Conservation (phyloP, 92 coral and sea anemone species). For the Nematostella vectensis region DNA sequence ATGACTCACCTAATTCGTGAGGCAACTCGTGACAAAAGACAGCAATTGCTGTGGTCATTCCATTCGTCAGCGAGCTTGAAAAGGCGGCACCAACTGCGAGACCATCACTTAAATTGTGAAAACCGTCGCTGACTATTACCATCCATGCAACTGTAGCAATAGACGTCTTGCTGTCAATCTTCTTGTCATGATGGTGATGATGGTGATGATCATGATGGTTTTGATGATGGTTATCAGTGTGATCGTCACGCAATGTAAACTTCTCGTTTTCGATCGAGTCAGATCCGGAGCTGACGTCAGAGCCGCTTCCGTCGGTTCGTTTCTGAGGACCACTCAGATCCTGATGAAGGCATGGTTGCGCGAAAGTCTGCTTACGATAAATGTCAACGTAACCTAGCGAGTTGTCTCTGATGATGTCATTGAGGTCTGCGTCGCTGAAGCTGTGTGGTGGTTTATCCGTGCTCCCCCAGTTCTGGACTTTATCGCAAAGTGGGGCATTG, state of each 20-base stretch:
- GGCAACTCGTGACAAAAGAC: conserved; percentile 93
- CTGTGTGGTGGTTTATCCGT: conserved; percentile 30
- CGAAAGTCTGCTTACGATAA: conserved; percentile 4
- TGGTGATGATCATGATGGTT: conserved; percentile 27
- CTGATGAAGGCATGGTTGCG: conserved; percentile 5
- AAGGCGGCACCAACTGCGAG: conserved; percentile 95
- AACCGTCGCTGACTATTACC: conserved; percentile 93
- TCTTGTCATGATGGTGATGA: conserved; percentile 53
- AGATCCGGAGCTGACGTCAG: conserved; percentile 9
- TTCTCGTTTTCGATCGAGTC: conserved; percentile 16
- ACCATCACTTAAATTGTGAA: conserved; percentile 94
- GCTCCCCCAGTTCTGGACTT: neutral
- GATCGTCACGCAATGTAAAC: conserved; percentile 12
- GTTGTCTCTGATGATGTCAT: conserved; percentile 6
- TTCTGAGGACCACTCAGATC: conserved; percentile 5
- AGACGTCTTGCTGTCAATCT: conserved; percentile 35
- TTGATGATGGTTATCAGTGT: conserved; percentile 21
- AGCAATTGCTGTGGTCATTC: conserved; percentile 87
- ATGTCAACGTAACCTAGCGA: conserved; percentile 4
- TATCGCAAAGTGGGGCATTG: neutral
- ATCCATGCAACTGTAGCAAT: conserved; percentile 96
- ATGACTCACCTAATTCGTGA: conserved; percentile 78
- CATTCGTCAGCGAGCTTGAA: conserved; percentile 65
- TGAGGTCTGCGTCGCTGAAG: conserved; percentile 44
- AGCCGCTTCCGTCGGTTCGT: conserved; percentile 1